These are phyloP conservation scores for Cyanistes caeruleus DNA, from an alignment of 2,113 vertebrate species.

Conservation along the genomic window DNA sequence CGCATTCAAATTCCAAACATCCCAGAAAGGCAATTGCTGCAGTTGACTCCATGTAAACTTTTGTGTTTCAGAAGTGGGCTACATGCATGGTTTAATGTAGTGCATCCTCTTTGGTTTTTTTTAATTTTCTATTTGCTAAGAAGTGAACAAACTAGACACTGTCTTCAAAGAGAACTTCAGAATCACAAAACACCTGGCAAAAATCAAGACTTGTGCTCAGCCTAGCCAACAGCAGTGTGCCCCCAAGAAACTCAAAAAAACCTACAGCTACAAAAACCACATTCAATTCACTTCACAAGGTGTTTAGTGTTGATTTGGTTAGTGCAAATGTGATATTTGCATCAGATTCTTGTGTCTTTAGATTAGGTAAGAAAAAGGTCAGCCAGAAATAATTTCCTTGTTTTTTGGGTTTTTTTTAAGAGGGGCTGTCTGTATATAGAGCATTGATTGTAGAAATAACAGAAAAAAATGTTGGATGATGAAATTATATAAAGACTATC, in stretches of 20 bases:
- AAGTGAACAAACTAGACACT: conserved; percentile 28
- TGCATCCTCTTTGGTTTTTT: background rate
- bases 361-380: conserved; percentile 51
- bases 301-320: conserved; percentile 53
- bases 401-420: background rate
- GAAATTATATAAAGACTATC: background rate
- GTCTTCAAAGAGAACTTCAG: conserved; percentile 18
- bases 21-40: background rate
- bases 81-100: background rate
- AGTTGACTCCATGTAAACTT: background rate
- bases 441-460: background rate
- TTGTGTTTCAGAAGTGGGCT: background rate
- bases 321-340: conserved; percentile 46
- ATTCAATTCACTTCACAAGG: conserved; percentile 54
- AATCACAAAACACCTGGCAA: conserved; percentile 38
- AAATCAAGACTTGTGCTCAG: background rate
- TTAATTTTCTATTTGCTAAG: conserved; percentile 3
- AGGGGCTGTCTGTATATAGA: background rate
- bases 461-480: background rate
- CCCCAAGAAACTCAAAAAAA: conserved; percentile 30
- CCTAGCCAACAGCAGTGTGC: conserved; percentile 9
- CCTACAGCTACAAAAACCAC: conserved; percentile 43
- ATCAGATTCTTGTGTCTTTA: conserved; percentile 48
- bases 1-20: background rate
- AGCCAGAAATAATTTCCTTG: conserved; percentile 3